Conservation (phyloP, 92 coral and sea anemone genomes). For the Palythoa grandis region DNA sequence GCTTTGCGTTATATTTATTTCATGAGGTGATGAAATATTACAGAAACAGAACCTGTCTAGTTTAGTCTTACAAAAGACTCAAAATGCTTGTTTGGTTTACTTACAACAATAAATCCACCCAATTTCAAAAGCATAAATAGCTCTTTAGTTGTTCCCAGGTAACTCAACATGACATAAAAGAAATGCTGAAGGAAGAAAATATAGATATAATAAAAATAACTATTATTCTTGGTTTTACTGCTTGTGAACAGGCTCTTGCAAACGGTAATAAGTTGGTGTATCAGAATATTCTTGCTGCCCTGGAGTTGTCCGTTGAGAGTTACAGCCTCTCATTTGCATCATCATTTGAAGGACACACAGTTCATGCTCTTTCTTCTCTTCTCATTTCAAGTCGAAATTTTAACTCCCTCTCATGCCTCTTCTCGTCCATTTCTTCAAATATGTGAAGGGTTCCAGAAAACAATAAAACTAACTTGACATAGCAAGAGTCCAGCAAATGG, state of each 20-base stretch:
- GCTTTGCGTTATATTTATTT: constrained; percentile 29
- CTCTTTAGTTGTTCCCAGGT: constrained; percentile 31
- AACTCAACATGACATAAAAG: constrained; percentile 14
- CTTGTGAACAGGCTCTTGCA: constrained; percentile 43
- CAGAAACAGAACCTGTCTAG: background rate
- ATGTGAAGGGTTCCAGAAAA: background rate
- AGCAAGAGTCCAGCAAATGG: background rate
- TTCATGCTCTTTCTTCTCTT: constrained; percentile 9
- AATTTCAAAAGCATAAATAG: background rate
- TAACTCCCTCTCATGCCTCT: too few relatives aligned
- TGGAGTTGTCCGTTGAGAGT: background rate
- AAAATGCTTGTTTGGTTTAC: constrained; percentile 41
- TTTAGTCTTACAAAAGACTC: constrained; percentile 23
- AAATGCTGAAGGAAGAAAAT: constrained; percentile 30
- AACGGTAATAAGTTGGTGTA: constrained; percentile 25
- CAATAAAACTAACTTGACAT: background rate
- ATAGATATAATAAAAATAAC: background rate
- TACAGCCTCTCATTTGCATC: constrained; percentile 32
- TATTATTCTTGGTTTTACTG: constrained; percentile 36
- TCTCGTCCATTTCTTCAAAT: background rate
- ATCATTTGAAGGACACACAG: constrained; percentile 7
- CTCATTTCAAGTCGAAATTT: background rate
- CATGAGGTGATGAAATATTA: constrained; percentile 13
- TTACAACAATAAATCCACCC: constrained; percentile 22
- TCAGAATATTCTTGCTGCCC: too few relatives aligned